Evolutionary conservation across 2,113 vertebrate species (phyloP).

Genomic region (Calidris pygmaea): DNA sequence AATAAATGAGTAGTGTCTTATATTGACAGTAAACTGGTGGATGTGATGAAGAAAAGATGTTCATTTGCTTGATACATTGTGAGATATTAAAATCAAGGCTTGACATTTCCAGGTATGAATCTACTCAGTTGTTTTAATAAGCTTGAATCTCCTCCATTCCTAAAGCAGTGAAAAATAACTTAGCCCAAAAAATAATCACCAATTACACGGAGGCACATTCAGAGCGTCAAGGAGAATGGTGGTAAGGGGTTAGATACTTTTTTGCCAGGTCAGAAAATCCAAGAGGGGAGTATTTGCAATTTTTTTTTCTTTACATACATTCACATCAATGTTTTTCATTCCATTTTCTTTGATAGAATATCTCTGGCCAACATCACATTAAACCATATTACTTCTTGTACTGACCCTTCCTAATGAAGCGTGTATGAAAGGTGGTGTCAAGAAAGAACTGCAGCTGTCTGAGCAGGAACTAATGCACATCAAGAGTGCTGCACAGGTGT

Average conservation of each 20-base stretch:
- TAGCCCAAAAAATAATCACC: not conserved
- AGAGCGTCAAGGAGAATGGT: not conserved
- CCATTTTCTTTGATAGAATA: not conserved
- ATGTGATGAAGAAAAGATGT: slow-evolving; percentile 11
- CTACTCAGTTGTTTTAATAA: not conserved
- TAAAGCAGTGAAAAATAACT: not conserved
- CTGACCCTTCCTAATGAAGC: not conserved
- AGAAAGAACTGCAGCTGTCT: not conserved
- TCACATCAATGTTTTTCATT: not conserved
- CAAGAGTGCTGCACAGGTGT: not conserved
- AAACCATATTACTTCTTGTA: not conserved
- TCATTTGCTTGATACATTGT: slow-evolving; percentile 3
- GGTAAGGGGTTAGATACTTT: not conserved
- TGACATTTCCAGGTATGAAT: not conserved
- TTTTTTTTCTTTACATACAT: not conserved
- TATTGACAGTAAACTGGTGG: slow-evolving; percentile 14
- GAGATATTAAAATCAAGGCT: slow-evolving; percentile 7
- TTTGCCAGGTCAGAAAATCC: not conserved
- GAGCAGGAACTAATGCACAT: not conserved
- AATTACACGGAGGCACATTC: not conserved
- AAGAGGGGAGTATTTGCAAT: not conserved
- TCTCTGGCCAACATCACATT: not conserved
- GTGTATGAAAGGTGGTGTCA: not conserved
- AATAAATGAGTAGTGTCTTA: slow-evolving; percentile 21
- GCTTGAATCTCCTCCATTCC: not conserved